These are phyloP conservation scores for Heterotilapia buettikoferi DNA, from an alignment of 2,113 vertebrate genomes.

Conservation along the genomic window DNA sequence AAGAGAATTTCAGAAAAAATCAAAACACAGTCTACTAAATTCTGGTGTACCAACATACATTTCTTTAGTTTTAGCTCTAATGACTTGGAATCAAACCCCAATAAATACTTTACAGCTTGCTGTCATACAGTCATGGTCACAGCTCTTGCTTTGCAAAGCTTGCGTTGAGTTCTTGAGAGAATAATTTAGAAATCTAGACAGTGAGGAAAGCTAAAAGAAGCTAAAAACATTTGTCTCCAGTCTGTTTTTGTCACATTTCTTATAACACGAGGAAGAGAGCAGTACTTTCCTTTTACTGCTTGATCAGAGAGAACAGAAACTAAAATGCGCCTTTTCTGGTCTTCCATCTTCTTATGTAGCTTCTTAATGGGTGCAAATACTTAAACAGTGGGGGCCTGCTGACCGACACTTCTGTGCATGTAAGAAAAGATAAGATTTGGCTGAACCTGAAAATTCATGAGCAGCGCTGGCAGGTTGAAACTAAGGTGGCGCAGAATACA, in stretches of 20 bases:
- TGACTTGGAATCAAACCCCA: neutral
- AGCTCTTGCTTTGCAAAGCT: neutral
- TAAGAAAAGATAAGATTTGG: neutral
- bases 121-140: neutral
- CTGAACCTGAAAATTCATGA: slow-evolving; percentile 1
- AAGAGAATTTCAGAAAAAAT: neutral
- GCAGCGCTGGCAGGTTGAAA: neutral
- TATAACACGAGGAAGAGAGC: neutral
- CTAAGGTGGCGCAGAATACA: neutral
- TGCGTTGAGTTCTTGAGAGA: neutral
- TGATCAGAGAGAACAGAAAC: neutral
- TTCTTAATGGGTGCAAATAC: neutral
- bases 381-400: neutral
- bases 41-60: neutral
- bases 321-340: neutral
- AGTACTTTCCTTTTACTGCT: neutral
- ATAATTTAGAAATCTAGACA: neutral
- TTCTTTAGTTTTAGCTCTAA: neutral
- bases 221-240: neutral
- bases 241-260: neutral
- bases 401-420: neutral
- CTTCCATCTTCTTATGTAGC: neutral
- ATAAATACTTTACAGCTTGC: neutral
- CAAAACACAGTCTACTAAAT: neutral
- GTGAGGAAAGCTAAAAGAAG: neutral